phyloP scores from a whole-genome alignment of 2,797 vertebrate species.

The Melanotaenia trifasciata region DNA sequence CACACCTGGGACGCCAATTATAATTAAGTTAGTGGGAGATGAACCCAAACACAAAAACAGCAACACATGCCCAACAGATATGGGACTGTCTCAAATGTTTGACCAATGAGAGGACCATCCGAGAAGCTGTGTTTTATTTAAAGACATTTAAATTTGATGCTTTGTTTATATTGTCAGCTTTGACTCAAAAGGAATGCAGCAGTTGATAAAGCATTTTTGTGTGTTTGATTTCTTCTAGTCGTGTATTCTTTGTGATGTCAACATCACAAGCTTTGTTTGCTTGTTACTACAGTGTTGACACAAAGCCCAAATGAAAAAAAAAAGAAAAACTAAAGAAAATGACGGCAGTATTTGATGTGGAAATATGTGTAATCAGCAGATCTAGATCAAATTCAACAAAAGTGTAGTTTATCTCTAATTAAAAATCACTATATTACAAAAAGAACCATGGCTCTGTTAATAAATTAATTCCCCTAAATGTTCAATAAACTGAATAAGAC shows the following conservation, averaged over 20 bases:
- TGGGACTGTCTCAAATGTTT: not conserved
- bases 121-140: not conserved
- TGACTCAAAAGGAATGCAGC: not conserved
- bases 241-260: conserved; percentile 8
- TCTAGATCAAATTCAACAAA: not conserved
- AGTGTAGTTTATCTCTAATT: not conserved
- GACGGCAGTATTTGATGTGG: not conserved
- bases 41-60: conserved; percentile 13
- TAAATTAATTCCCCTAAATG: not conserved
- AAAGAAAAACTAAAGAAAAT: not conserved
- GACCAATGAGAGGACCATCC: not conserved
- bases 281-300: conserved; percentile 1
- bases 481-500: not conserved
- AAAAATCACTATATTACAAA: not conserved
- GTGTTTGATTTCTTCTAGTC: not conserved
- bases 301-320: not conserved
- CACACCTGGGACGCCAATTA: conserved; percentile 71
- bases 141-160: not conserved
- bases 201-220: not conserved
- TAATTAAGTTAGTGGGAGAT: conserved; percentile 28
- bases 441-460: not conserved
- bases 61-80: not conserved
- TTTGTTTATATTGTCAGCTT: conserved; percentile 9
- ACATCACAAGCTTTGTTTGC: conserved; percentile 1
- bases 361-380: not conserved